phyloP scores from a whole-genome alignment of 2,113 vertebrate species.

The Cardinalis cardinalis region DNA sequence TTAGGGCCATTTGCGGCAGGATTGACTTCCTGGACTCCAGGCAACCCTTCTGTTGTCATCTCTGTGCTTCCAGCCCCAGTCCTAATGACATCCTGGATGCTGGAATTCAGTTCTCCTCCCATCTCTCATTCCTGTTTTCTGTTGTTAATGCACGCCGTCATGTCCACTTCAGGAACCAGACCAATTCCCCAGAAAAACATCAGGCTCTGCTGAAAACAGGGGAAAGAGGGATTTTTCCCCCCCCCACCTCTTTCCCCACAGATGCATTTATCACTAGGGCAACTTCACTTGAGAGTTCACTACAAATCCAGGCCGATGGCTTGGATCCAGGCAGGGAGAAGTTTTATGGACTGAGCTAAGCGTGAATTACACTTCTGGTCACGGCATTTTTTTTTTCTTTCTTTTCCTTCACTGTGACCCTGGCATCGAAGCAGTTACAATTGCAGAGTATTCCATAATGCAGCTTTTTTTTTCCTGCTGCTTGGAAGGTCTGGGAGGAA shows the following conservation, averaged over 20 bases:
- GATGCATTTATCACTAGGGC: conserved; percentile 43
- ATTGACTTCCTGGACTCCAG: background rate
- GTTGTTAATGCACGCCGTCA: background rate
- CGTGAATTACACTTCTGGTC: conserved; percentile 27
- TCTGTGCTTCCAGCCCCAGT: background rate
- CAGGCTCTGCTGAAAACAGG: background rate
- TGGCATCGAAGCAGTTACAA: background rate
- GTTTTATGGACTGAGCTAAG: conserved; percentile 59
- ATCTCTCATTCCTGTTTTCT: background rate
- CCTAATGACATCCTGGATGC: background rate
- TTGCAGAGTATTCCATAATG: background rate
- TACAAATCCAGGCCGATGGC: conserved; percentile 33
- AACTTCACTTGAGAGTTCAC: conserved; percentile 22
- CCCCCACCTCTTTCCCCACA: background rate
- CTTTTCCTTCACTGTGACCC: background rate
- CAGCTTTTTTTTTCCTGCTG: background rate
- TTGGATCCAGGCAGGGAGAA: conserved; percentile 32
- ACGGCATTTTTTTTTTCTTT: background rate
- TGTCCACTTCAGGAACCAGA: background rate
- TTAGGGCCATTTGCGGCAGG: background rate
- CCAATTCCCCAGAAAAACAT: background rate
- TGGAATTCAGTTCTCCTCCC: background rate
- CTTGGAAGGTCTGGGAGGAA: background rate
- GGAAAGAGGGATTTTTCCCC: background rate
- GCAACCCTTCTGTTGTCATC: background rate